Evolutionary conservation across 37 sponge, comb jelly and placozoan genomes (phyloP), one percentile per base, ranked within the genome.

Genomic region (Trichoplax adhaerens): DNA sequence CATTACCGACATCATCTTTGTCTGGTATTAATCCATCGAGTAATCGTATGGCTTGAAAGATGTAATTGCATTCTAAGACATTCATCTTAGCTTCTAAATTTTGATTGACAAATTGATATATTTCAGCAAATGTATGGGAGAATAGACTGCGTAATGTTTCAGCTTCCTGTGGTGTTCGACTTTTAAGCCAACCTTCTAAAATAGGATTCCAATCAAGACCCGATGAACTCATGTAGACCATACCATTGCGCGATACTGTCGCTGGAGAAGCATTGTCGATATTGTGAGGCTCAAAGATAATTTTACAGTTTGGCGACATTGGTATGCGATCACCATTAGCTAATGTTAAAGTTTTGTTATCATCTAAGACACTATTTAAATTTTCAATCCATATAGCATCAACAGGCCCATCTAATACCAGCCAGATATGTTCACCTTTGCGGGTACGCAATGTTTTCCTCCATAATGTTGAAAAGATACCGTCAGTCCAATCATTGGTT

Each of bases 1-100:
- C 79, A 0, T 86, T 81, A 50, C 61, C 29, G 68, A 74, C 90
- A 60, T 12, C 10, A 12, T 60, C 29, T 8, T 12, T 60, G 62
- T n/a, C 8, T 7, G 94, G 94, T 8, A 98, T 70, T 29, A 98
- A 80, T 0, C 99, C 99, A 60, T 98, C 62, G 12, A 12, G 10
- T 12, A 12, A 60, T 12, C 62, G 12, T 12, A 60, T 12, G 8
- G 62, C 78, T 72, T 77, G 78, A 2, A 72, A 62, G n/a, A 77
- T 77, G 64, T 77, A 77, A 58, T 77, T 66, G 58, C 78, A 77
- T 56, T 77, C 68, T 55, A 77, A 55, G 10, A 66, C 71, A 2
- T 65, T 72, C 78, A 77, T 77, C 53, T 77, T 77, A 3, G 78
- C 65, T 55, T 3, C 56, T 4, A 77, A 65, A 2, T 62, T 77